Evolutionary conservation across 2,888 invertebrate species (phyloP).

Genomic region (Leptothorax acervorum): DNA sequence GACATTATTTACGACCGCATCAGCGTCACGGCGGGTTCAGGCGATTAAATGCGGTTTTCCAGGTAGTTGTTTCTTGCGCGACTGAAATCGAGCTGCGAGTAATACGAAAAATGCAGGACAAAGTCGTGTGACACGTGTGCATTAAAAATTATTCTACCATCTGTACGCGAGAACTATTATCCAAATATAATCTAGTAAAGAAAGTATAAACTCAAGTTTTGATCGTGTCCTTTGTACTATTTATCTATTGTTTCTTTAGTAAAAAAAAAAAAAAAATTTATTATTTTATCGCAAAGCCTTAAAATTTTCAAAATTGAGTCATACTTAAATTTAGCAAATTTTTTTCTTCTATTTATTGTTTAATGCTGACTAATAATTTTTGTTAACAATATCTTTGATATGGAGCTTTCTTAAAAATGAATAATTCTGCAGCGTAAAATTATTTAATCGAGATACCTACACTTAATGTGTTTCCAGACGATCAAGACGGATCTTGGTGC

Average conservation of each 20-base stretch:
- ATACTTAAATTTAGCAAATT: neutral
- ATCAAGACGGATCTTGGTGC: neutral
- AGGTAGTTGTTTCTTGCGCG: slow-evolving; percentile 25
- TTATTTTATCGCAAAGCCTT: neutral
- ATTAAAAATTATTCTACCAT: neutral
- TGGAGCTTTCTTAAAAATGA: neutral
- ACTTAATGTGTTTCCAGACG: neutral
- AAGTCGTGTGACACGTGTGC: neutral
- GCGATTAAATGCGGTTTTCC: slow-evolving; percentile 56
- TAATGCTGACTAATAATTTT: neutral
- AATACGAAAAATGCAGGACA: slow-evolving; percentile 20
- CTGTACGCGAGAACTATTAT: neutral
- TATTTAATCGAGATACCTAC: neutral
- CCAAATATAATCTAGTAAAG: neutral
- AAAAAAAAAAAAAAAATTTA: neutral
- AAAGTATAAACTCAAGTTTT: neutral
- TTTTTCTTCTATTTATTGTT: neutral
- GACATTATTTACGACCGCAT: slow-evolving; percentile 57
- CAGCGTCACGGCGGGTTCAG: slow-evolving; percentile 55
- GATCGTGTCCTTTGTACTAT: neutral
- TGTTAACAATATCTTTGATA: neutral
- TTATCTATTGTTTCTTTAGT: neutral
- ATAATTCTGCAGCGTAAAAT: neutral
- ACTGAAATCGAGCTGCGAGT: slow-evolving; percentile 18
- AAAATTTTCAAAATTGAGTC: neutral